These are phyloP conservation scores for Harpagoxenus sublaevis DNA, from an alignment of 2,888 invertebrate species.

Conservation along the genomic window DNA sequence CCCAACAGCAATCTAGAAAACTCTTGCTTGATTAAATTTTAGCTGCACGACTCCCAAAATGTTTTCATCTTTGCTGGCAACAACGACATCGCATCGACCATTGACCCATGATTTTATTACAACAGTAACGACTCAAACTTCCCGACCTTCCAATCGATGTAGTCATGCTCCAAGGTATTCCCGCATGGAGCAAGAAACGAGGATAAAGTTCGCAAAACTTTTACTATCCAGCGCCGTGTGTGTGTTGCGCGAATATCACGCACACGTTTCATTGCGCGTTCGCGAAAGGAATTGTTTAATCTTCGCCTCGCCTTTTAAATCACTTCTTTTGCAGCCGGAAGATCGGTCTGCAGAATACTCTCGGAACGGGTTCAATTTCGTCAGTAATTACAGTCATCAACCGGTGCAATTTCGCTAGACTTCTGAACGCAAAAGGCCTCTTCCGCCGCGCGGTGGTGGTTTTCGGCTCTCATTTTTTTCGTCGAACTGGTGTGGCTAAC, in stretches of 20 bases:
- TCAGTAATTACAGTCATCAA: conserved; percentile 79
- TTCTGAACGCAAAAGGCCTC: conserved; percentile 14
- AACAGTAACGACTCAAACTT: conserved; percentile 13
- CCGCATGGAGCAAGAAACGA: not conserved
- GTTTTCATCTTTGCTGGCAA: conserved; percentile 1
- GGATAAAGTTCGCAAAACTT: not conserved
- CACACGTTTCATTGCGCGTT: conserved; percentile 12
- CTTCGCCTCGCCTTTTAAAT: conserved; percentile 49
- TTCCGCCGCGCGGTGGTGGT: conserved; percentile 11
- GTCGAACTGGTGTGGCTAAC: conserved; percentile 25
- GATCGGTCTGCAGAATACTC: conserved; percentile 31
- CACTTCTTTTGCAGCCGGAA: conserved; percentile 19
- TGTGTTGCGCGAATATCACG: not conserved
- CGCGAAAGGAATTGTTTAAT: conserved; percentile 10
- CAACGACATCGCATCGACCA: not conserved
- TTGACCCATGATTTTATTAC: conserved; percentile 36
- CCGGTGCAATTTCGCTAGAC: conserved; percentile 51
- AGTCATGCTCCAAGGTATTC: not conserved
- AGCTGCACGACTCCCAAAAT: conserved; percentile 22
- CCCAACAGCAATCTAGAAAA: conserved; percentile 1
- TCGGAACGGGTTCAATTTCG: conserved; percentile 74
- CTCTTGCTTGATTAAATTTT: conserved; percentile 50
- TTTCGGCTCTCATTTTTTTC: conserved; percentile 46
- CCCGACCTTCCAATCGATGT: conserved; percentile 1
- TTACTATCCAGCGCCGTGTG: not conserved